Conservation (phyloP, 1,140 invertebrate genomes). For the Aporrectodea caliginosa region DNA sequence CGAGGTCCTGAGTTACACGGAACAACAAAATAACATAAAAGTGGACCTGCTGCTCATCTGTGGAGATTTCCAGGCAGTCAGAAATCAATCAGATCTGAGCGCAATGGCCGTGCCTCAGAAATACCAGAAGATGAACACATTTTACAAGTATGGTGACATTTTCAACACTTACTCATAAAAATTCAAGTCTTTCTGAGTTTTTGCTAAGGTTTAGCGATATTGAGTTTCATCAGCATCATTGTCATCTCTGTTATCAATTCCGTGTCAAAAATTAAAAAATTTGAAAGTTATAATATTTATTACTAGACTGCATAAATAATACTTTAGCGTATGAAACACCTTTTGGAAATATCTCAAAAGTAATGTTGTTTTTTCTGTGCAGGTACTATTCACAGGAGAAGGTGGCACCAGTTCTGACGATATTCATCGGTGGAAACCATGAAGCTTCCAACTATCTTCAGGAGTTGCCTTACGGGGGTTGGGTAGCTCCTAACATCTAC, state of each 20-base stretch:
- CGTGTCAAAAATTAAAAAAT: too few relatives aligned
- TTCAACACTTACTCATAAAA: too few relatives aligned
- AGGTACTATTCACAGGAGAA: slow-evolving; percentile 95
- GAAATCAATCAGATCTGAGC: slow-evolving; percentile 63
- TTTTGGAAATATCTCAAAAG: too few relatives aligned
- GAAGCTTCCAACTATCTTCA: slow-evolving; percentile 96
- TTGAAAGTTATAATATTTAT: background rate
- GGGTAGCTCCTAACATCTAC: slow-evolving; percentile 97
- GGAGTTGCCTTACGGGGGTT: slow-evolving; percentile 93
- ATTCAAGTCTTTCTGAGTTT: background rate
- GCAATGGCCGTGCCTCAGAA: slow-evolving; percentile 94
- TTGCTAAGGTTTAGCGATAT: background rate
- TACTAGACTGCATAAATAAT: too few relatives aligned
- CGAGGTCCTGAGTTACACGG: slow-evolving; percentile 64
- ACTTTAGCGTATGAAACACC: too few relatives aligned
- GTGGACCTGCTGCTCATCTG: slow-evolving; percentile 89
- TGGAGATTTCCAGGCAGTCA: slow-evolving; percentile 63
- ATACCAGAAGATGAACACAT: slow-evolving; percentile 83
- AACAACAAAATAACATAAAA: slow-evolving; percentile 56
- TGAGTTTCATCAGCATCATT: too few relatives aligned
- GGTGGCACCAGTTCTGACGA: slow-evolving; percentile 81
- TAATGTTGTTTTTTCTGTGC: slow-evolving; percentile 30
- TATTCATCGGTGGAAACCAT: slow-evolving; percentile 98
- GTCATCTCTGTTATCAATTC: too few relatives aligned
- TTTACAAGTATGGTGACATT: slow-evolving; percentile 94